phyloP scores from a whole-genome alignment of 2,888 invertebrate species.

The Amitus sp. region DNA sequence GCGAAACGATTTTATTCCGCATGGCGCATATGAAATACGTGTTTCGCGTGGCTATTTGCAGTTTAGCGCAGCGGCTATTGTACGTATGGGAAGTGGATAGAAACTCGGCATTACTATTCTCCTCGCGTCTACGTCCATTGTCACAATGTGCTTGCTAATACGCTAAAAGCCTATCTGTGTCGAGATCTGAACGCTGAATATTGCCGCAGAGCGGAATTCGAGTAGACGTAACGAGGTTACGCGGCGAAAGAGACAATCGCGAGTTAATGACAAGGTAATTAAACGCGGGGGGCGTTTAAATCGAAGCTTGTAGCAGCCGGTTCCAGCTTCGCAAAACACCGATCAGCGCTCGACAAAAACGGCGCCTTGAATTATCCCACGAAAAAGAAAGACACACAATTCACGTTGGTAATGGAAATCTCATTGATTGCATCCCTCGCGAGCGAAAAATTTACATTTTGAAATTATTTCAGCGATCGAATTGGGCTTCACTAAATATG shows the following conservation, averaged over 20 bases:
- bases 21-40: conserved; percentile 61
- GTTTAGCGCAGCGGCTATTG: conserved; percentile 47
- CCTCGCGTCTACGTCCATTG: conserved; percentile 61
- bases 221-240: conserved; percentile 61
- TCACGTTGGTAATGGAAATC: too few relatives aligned
- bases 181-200: conserved; percentile 61
- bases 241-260: conserved; percentile 61
- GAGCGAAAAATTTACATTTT: too few relatives aligned
- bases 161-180: conserved; percentile 66
- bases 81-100: conserved; percentile 60
- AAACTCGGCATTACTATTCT: conserved; percentile 62
- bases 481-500: too few relatives aligned
- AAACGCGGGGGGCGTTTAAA: too few relatives aligned
- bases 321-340: too few relatives aligned
- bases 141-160: conserved; percentile 64
- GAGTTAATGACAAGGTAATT: conserved; percentile 61
- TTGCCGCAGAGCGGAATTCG: conserved; percentile 57
- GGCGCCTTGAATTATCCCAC: background rate
- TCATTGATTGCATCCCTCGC: too few relatives aligned
- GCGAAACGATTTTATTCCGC: conserved; percentile 19
- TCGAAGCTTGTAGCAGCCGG: too few relatives aligned
- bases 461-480: too few relatives aligned
- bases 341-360: background rate
- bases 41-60: conserved; percentile 56
- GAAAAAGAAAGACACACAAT: too few relatives aligned